Conservation (phyloP, 1,140 invertebrate genomes). For the Leptinotarsa undecemlineata region DNA sequence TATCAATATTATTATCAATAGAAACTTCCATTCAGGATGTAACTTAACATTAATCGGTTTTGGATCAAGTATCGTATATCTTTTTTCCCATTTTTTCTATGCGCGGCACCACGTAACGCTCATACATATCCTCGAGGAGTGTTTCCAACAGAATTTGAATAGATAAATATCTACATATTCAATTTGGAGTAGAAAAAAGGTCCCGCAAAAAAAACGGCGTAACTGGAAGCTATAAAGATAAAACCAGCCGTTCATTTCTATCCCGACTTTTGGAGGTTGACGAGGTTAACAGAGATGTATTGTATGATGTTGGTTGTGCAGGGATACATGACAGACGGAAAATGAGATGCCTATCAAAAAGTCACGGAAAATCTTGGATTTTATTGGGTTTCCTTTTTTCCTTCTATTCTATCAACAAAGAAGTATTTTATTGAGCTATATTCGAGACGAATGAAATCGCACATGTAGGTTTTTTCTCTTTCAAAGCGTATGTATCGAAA, state of each 20-base stretch:
- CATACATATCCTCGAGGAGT: background rate
- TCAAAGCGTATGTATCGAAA: no score
- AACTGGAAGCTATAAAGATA: background rate
- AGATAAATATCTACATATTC: background rate
- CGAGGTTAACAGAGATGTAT: conserved; percentile 4
- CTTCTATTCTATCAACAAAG: no score
- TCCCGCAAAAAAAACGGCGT: background rate
- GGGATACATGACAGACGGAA: no score
- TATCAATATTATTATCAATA: no score
- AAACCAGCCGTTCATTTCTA: background rate
- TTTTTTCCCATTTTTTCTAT: background rate
- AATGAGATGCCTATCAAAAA: no score
- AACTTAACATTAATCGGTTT: no score
- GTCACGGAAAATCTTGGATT: no score
- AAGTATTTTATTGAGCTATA: no score
- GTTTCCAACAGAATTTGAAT: background rate
- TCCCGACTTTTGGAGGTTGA: background rate
- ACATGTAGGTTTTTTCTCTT: no score
- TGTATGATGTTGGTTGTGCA: background rate
- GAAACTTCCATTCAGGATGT: no score
- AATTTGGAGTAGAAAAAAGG: background rate
- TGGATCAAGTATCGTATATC: background rate
- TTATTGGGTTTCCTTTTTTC: no score
- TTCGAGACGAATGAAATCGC: no score
- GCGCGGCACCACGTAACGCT: background rate